phyloP scores from a whole-genome alignment of 1,140 invertebrate species.

The Marisa cornuarietis region DNA sequence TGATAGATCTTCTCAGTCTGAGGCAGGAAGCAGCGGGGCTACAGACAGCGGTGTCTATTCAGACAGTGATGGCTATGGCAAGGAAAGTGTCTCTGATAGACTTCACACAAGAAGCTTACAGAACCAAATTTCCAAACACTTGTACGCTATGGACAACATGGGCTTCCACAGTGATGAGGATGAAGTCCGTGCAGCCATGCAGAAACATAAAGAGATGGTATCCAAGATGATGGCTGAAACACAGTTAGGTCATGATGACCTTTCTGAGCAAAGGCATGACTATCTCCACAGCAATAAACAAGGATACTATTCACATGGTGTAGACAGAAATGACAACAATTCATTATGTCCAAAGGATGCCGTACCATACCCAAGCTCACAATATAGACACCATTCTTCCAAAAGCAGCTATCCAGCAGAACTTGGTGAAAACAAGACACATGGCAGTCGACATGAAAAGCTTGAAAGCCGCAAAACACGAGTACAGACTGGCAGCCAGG shows the following conservation, averaged over 20 bases:
- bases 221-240: conserved; percentile 21
- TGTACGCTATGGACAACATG: conserved; percentile 29
- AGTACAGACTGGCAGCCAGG: background rate
- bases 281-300: conserved; percentile 1
- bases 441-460: background rate
- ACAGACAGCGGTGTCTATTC: conserved; percentile 38
- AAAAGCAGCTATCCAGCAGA: background rate
- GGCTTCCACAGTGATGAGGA: conserved; percentile 29
- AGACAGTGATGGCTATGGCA: conserved; percentile 28
- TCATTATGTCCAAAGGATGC: background rate
- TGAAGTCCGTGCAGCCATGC: conserved; percentile 14
- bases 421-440: background rate
- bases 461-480: background rate
- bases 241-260: background rate
- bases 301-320: background rate
- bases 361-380: background rate
- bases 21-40: conserved; percentile 20
- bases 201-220: conserved; percentile 28
- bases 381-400: background rate
- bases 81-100: conserved; percentile 22
- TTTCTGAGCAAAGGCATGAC: background rate
- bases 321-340: background rate
- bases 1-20: conserved; percentile 27
- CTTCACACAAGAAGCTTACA: conserved; percentile 3
- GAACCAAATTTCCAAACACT: background rate